Base-by-base conservation (phyloP, 2,888 invertebrate genomes). In the Spilosoma lubricipeda region DNA sequence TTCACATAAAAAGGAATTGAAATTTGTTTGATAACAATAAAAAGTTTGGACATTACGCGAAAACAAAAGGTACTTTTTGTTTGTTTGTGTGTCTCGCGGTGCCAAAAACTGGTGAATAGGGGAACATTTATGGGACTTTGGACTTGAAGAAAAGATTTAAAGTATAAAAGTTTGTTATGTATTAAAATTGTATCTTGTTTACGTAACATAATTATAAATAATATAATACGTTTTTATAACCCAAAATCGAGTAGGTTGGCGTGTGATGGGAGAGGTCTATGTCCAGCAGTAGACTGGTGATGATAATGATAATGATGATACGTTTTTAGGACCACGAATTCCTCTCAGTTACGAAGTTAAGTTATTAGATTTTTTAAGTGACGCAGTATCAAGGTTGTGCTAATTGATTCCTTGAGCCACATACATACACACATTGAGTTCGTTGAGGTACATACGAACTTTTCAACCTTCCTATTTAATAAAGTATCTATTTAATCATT, bases 1-100 rank as follows among this genome's bases (percentile, higher is more conserved):
- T 63, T 67, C 56, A 64, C 74, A 78, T 83, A 80, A 80, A 86
- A 82, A 81, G 76, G 75, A 84, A 86, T 88, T 86, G 86, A 84
- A 86, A 88, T 85, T 82, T 86, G 75, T 70, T 52, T 67, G 73
- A 66, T 78, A 76, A 75, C 82, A 78, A 81, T 84, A 80, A 80
- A 79, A 88, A 88, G 80, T 88, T 88, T 42, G 23, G 66, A 77
- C 83, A 81, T 86, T 86, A 82, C 77, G 56, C 78, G 70, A 75
- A 80, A 82, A 80, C 79, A 82, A 78, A 74, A 73, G 59, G 30
- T 56, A 27, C 39, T n/a, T 48, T 70, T 64, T 81, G 76, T 78
- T 77, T 73, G 77, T 77, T 77, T 76, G 77, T 74, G 52, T 45
- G 39, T 39, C 15, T 59, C 30, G 11, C 15, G 66, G n/a, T 79